These are phyloP conservation scores for Macquaria australasica DNA, from an alignment of 2,113 vertebrate species.

Conservation along the genomic window DNA sequence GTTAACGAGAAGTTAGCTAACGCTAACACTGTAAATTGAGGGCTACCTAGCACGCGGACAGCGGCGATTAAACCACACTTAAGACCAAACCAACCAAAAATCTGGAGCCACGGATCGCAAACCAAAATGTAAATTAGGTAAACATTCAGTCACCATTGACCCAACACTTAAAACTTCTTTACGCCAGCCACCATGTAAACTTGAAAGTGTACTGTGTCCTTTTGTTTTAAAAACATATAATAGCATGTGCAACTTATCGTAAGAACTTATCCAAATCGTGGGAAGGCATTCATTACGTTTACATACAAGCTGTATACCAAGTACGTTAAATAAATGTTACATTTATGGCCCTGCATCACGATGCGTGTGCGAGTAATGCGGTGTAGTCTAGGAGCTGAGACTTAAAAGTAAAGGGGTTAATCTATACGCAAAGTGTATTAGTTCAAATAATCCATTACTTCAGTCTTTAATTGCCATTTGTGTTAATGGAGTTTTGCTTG, in stretches of 20 bases:
- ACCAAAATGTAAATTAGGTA: neutral
- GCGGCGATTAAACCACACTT: constrained; percentile 9
- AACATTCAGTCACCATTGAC: neutral
- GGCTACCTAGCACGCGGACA: constrained; percentile 45
- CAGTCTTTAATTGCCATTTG: neutral
- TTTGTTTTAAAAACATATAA: neutral
- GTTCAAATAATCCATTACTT: neutral
- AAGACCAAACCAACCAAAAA: constrained; percentile 3
- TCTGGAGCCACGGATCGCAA: neutral
- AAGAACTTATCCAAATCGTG: neutral
- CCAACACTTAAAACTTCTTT: neutral
- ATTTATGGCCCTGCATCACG: neutral
- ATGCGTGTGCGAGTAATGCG: no score
- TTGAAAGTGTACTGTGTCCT: neutral
- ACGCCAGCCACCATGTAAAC: neutral
- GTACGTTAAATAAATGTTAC: neutral
- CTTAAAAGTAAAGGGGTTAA: neutral
- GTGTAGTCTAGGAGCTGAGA: neutral
- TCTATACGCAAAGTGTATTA: neutral
- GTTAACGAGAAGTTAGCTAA: constrained; percentile 15
- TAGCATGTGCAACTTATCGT: neutral
- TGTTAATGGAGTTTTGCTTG: neutral
- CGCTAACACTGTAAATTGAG: constrained; percentile 11
- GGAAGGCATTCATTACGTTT: neutral
- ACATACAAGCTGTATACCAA: neutral